These are phyloP conservation scores for Halocynthia aurantium DNA, from an alignment of 23 tunicate genomes.

Conservation along the genomic window DNA sequence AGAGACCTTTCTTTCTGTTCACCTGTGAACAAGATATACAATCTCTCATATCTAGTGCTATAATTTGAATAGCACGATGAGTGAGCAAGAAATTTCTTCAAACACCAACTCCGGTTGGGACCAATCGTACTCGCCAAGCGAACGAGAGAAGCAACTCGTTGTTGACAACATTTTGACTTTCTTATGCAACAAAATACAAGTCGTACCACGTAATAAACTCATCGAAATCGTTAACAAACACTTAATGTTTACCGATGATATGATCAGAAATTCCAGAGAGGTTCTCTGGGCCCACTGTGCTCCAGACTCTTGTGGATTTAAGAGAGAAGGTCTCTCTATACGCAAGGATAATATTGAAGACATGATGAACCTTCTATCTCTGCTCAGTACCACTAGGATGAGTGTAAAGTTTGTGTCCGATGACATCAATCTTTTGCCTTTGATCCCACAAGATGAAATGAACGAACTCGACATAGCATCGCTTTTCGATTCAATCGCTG, in stretches of 20 bases:
- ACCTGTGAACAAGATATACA: too few relatives aligned
- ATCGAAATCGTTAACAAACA: constrained; percentile 22
- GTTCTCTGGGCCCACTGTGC: constrained; percentile 33
- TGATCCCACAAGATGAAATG: constrained; percentile 21
- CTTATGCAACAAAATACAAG: constrained; percentile 12
- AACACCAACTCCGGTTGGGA: too few relatives aligned
- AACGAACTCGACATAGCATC: constrained; percentile 20
- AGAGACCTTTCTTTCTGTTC: too few relatives aligned
- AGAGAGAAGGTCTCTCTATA: constrained; percentile 10
- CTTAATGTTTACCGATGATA: constrained; percentile 9
- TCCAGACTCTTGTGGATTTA: constrained; percentile 23
- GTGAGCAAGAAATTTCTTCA: too few relatives aligned
- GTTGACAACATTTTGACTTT: constrained; percentile 22
- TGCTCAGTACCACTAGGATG: constrained; percentile 20
- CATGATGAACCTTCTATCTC: constrained; percentile 21
- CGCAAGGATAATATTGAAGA: constrained; percentile 25
- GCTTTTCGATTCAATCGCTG: constrained; percentile 18
- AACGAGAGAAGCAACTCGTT: constrained; percentile 21
- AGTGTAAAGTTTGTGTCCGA: constrained; percentile 20
- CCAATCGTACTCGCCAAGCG: too few relatives aligned
- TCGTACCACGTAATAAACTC: constrained; percentile 14
- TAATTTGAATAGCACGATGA: too few relatives aligned
- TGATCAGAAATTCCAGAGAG: constrained; percentile 19
- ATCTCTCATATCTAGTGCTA: too few relatives aligned
- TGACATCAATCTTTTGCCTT: constrained; percentile 19